Conservation (phyloP, 2,888 invertebrate genomes). For the Argyresthia albistria region DNA sequence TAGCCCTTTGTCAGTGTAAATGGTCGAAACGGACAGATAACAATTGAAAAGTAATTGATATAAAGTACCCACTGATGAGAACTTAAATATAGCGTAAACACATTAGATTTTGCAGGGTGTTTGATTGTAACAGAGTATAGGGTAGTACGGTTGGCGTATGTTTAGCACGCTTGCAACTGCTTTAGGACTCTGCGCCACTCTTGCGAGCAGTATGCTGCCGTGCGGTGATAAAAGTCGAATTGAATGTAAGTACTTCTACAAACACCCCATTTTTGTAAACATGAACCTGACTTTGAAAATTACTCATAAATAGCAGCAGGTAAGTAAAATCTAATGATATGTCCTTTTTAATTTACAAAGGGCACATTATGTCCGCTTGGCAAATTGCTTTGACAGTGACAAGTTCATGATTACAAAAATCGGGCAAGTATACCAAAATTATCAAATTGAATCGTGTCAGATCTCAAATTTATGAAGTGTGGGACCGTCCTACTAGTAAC, state of each 20-base stretch:
- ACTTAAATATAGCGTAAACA: neutral
- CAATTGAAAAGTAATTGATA: too few species aligned
- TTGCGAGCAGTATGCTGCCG: neutral
- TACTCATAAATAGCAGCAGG: too few species aligned
- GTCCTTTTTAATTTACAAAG: too few species aligned
- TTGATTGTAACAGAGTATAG: too few species aligned
- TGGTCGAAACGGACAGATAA: too few species aligned
- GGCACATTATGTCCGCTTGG: too few species aligned
- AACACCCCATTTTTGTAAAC: neutral
- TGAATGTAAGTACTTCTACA: neutral
- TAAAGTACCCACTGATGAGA: too few species aligned
- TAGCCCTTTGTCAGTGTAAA: too few species aligned
- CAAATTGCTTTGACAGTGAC: neutral
- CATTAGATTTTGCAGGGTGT: neutral
- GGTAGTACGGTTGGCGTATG: too few species aligned
- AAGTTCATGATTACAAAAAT: neutral
- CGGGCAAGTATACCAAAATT: constrained; percentile 31
- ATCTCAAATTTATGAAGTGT: constrained; percentile 62
- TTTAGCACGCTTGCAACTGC: too few species aligned
- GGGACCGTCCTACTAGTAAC: constrained; percentile 68
- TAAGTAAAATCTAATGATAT: too few species aligned
- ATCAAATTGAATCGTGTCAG: constrained; percentile 41
- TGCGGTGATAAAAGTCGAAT: constrained; percentile 5
- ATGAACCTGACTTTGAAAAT: too few species aligned
- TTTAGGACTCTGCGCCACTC: neutral